Evolutionary conservation across 2,888 invertebrate species (phyloP), one percentile per base, ranked within the genome.

Genomic region (Macropis europaea): DNA sequence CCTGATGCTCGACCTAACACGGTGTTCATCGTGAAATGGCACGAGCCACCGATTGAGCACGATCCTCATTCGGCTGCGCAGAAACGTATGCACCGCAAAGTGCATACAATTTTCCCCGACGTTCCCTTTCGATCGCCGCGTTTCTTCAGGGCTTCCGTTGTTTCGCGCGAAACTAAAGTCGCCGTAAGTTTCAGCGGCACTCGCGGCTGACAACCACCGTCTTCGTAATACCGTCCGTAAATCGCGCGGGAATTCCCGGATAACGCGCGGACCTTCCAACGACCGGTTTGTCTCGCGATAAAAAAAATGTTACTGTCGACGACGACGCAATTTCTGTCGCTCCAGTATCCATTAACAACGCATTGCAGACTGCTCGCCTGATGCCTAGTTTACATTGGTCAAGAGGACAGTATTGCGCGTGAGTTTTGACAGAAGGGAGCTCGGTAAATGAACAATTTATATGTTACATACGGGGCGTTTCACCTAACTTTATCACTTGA

Each of bases 11-110:
- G 54, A 66, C 24, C 60, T 34, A 45, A 40, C 60, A 48, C 30
- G 26, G 32, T 54, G 52, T 71, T 56, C 66, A 61, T 73, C 73
- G 73, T 73, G 66, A 73, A 73, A 73, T 73, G 73, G 73, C 73
- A 71, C 22, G 19, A 24, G 62, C 17, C 38, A 34, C 28, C 34
- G 62, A 67, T 68, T 56, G 54, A 17, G 43, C 71, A 62, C 69
- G 69, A 69, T 57, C 47, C 52, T 62, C 69, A 72, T 53, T 68
- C 54, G 47, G 34, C 19, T 52, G 36, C 36, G 17, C 34, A 36
- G 19, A 17, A 45, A 59, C 48, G 48, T 53, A 13, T 45, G 36
- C 13, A n/a, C 32, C 26, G 38, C 54, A 59, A 71, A 70, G 73
- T 45, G 71, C 64, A 73, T 22, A 17, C 11, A 38, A 30, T 34